Conservation (phyloP, 92 coral and sea anemone species). For the Virgularia gustaviana region DNA sequence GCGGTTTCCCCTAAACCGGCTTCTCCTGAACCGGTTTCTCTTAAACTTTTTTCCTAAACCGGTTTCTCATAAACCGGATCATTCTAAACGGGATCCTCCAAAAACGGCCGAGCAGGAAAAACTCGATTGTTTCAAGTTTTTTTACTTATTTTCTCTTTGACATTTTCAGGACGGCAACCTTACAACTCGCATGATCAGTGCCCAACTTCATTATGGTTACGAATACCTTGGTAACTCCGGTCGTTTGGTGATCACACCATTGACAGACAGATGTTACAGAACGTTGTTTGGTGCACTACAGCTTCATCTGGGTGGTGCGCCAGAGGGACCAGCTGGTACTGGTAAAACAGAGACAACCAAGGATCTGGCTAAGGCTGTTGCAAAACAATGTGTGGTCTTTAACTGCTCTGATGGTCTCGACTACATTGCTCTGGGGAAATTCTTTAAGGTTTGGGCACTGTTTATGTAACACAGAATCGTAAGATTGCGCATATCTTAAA, state of each 20-base stretch:
- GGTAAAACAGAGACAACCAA: slow-evolving; percentile 82
- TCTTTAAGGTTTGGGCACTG: slow-evolving; percentile 44
- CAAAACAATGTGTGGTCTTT: slow-evolving; percentile 39
- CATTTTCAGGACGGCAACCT: slow-evolving; percentile 73
- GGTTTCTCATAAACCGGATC: too few relatives aligned
- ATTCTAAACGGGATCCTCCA: too few relatives aligned
- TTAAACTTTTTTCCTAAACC: too few relatives aligned
- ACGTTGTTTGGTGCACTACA: slow-evolving; percentile 95
- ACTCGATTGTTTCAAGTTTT: not conserved
- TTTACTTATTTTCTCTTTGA: not conserved
- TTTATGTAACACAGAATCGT: not conserved
- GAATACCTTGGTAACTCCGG: slow-evolving; percentile 98
- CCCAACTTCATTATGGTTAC: slow-evolving; percentile 86
- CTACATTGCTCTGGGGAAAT: slow-evolving; percentile 37
- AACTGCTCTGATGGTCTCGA: slow-evolving; percentile 46
- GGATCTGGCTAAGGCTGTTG: slow-evolving; percentile 38
- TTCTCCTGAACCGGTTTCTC: too few relatives aligned
- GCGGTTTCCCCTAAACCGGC: too few relatives aligned
- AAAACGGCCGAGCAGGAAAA: too few relatives aligned
- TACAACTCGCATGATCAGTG: slow-evolving; percentile 95
- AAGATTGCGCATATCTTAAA: too few relatives aligned
- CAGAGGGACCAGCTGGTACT: slow-evolving; percentile 98
- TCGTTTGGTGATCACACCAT: slow-evolving; percentile 93
- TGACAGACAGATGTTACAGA: slow-evolving; percentile 96
- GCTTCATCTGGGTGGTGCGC: slow-evolving; percentile 96